These are phyloP conservation scores for Caradrina kadenii DNA, from an alignment of 2,888 invertebrate genomes.

Conservation along the genomic window DNA sequence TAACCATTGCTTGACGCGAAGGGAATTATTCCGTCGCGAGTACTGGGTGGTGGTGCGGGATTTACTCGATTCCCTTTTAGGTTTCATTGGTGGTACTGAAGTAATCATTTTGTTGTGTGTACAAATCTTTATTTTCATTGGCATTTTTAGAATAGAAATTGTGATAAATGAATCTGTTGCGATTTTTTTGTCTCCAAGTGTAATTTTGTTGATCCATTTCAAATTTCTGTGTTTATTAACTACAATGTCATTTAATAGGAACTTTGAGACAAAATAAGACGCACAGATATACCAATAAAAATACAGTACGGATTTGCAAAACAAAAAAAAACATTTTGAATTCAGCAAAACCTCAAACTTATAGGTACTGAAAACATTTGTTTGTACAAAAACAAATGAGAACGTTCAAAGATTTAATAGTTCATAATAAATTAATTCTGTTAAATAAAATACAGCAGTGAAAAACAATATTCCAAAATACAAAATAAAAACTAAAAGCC, in stretches of 20 bases:
- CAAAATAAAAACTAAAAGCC: conserved; percentile 3
- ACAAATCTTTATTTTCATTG: neutral
- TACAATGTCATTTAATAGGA: neutral
- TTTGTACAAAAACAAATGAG: conserved; percentile 2
- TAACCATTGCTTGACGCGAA: conserved; percentile 71
- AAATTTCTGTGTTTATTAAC: too few relatives aligned
- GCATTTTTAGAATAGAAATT: too few relatives aligned
- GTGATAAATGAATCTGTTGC: neutral
- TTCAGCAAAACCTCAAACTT: too few relatives aligned
- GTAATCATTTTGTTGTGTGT: neutral
- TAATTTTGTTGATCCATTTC: neutral
- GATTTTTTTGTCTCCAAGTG: neutral
- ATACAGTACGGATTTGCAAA: neutral
- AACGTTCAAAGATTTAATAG: neutral
- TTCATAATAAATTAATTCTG: conserved; percentile 14
- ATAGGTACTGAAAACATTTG: too few relatives aligned
- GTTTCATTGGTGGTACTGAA: conserved; percentile 6
- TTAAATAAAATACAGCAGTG: conserved; percentile 25
- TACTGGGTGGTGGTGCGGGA: conserved; percentile 23
- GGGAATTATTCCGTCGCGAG: conserved; percentile 61
- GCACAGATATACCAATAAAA: neutral
- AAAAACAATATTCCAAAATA: neutral
- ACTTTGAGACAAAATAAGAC: neutral
- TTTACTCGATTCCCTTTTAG: conserved; percentile 15
- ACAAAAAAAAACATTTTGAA: neutral